Conservation (phyloP, 2,113 vertebrate genomes). For the Crotalus viridis region DNA sequence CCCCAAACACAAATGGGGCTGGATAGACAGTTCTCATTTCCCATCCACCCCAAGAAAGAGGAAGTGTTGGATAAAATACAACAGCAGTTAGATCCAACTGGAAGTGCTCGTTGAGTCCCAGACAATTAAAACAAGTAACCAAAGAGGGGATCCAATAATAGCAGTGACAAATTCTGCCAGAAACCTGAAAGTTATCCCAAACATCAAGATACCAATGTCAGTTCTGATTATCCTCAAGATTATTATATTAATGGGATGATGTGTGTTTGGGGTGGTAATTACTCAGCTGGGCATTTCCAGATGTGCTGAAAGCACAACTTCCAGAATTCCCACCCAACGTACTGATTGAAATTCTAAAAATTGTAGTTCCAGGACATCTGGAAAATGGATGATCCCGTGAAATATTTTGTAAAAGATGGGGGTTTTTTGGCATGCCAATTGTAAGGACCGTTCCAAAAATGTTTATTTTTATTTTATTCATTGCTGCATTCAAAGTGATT, state of each 20-base stretch:
- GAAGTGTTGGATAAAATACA: neutral
- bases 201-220: neutral
- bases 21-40: neutral
- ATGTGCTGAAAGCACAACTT: neutral
- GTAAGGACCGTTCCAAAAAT: neutral
- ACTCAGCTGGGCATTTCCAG: neutral
- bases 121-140: neutral
- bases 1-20: neutral
- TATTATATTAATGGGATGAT: neutral
- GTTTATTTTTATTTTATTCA: neutral
- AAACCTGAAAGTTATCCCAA: neutral
- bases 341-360: neutral
- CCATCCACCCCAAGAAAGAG: neutral
- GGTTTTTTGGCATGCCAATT: neutral
- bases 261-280: neutral
- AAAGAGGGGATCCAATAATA: neutral
- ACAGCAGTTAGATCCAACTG: neutral
- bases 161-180: neutral
- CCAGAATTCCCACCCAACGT: neutral
- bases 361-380: neutral
- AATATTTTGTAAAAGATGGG: neutral
- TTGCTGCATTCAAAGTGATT: too few species aligned
- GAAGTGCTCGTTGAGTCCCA: neutral
- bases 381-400: neutral
- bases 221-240: neutral